phyloP scores from a whole-genome alignment of 2,797 vertebrate species.

The Cichlasoma orientale region DNA sequence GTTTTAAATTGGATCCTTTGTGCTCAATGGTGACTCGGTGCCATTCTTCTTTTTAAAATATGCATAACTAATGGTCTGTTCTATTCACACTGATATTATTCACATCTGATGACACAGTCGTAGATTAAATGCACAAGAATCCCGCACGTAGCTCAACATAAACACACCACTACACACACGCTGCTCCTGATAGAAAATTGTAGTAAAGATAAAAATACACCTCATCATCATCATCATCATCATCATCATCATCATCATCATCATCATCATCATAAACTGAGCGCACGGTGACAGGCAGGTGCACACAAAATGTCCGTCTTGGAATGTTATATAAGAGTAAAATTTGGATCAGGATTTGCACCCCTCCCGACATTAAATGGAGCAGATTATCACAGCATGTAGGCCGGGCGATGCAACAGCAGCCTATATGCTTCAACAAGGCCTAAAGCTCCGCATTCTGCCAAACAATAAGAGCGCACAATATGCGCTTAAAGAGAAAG shows the following conservation, averaged over 20 bases:
- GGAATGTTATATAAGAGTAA: conserved; percentile 16
- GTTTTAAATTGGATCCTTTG: accelerated
- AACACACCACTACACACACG: neutral
- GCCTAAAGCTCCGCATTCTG: neutral
- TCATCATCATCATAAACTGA: neutral
- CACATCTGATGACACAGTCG: neutral
- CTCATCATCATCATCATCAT: neutral
- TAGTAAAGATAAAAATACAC: too few species aligned
- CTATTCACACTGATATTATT: accelerated
- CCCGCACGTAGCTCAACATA: neutral
- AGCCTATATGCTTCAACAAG: neutral
- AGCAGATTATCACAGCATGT: conserved; percentile 24
- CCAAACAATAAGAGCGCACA: conserved; percentile 3
- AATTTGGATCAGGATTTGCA: neutral
- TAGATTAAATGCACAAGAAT: neutral
- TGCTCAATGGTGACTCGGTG: neutral
- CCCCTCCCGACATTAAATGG: neutral
- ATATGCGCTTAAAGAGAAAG: neutral
- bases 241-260: accelerated
- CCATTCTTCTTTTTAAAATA: neutral
- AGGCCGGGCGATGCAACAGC: conserved; percentile 41
- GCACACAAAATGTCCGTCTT: neutral
- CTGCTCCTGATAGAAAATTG: neutral
- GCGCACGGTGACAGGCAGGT: neutral
- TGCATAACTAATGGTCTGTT: neutral